Base-by-base conservation (phyloP, 2,797 vertebrate species). In the Sebastes jordani region DNA sequence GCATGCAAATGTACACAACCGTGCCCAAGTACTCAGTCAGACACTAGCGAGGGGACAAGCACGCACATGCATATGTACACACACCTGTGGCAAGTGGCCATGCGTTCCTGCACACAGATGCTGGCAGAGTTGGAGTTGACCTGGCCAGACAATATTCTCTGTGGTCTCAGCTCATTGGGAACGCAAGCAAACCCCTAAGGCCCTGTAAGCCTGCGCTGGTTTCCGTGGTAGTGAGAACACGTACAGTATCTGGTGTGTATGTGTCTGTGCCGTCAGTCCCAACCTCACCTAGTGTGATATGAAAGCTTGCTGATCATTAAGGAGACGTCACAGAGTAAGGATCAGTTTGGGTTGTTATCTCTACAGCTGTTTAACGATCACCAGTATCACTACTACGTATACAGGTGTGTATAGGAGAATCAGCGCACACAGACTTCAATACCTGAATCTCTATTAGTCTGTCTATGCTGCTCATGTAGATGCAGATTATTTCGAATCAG, bases 161-260 rank as follows among this genome's bases (percentile, higher is more conserved):
- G 78, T 79, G 81, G 62, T 93, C 71, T 87, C 78, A 87, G 87
- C 87, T 94, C 82, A 86, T 82, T 92, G 80, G 74, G 65, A 88
- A 86, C 34, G 63, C 67, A 86, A 85, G 82, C 81, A 86, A 87
- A 87, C 64, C 64, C 67, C 6, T 0, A 38, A 38, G 58, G 66
- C 69, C 58, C 67, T 74, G 68, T 36, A 66, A 61, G 56, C 27
- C 25, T 30, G 11, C 23, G 54, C n/a, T 74, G 22, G 46, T 67
- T 59, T 52, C 13, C 56, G 4, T 81, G 56, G 42, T 29, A 38
- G 30, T 73, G 55, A n/a, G 63, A 11, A 63, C 27, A 38, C n/a
- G 56, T 42, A 42, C 38, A 42, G 14, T 38, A 14, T 89, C 7
- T 64, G 46, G 23, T 63, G 69, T 58, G 55, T 32, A 7, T 64